These are phyloP conservation scores for Misgurnus mizolepis DNA, from an alignment of 2,113 vertebrate genomes.

Conservation along the genomic window DNA sequence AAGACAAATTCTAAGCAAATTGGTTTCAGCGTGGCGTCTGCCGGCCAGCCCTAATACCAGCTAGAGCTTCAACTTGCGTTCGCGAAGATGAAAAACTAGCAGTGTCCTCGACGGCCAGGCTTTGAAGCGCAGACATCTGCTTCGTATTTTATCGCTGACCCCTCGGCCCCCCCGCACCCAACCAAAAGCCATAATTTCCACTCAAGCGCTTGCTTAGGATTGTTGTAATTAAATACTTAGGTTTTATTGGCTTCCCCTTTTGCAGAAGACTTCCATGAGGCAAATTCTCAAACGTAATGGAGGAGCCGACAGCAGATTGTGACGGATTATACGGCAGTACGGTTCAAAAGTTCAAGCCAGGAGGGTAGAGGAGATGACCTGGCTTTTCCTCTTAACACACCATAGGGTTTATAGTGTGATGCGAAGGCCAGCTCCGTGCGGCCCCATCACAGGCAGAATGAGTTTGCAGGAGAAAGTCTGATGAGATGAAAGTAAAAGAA, in stretches of 20 bases:
- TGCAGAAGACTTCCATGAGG: slow-evolving; percentile 26
- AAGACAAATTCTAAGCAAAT: slow-evolving; percentile 20
- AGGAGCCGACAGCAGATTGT: slow-evolving; percentile 42
- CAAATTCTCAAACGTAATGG: slow-evolving; percentile 12
- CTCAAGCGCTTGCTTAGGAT: slow-evolving; percentile 43
- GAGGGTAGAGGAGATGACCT: slow-evolving; percentile 30
- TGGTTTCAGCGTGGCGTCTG: slow-evolving; percentile 27
- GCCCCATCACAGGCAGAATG: background rate
- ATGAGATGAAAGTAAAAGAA: slow-evolving; percentile 15
- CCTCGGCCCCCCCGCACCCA: background rate
- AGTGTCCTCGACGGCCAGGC: slow-evolving; percentile 25
- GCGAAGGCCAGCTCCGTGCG: background rate
- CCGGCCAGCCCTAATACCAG: slow-evolving; percentile 19
- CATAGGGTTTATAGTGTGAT: slow-evolving; percentile 11
- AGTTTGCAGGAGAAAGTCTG: slow-evolving; percentile 7
- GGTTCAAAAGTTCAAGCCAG: slow-evolving; percentile 38
- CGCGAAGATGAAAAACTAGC: slow-evolving; percentile 14
- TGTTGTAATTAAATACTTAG: slow-evolving; percentile 53
- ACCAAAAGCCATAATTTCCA: slow-evolving; percentile 40
- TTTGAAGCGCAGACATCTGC: slow-evolving; percentile 46
- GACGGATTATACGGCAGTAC: slow-evolving; percentile 47
- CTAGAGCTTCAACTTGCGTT: background rate
- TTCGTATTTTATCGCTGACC: slow-evolving; percentile 37
- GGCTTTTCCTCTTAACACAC: slow-evolving; percentile 28
- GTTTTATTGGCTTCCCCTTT: slow-evolving; percentile 43